Base-by-base conservation (phyloP, 2,888 invertebrate species). In the Dynastes hyllus region DNA sequence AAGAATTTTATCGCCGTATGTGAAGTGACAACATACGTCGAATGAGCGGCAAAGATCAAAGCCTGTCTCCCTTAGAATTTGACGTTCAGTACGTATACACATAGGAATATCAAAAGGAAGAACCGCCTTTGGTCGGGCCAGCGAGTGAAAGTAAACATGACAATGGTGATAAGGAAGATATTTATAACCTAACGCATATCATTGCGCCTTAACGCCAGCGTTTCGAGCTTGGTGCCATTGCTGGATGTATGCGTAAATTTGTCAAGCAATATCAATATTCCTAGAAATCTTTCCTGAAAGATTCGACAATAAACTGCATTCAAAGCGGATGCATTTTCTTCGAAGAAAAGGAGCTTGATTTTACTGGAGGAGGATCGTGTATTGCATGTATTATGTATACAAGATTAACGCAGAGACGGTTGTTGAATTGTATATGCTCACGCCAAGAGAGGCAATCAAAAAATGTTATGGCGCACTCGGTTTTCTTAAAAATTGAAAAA, bases 81-180 rank as follows among this genome's bases (percentile, higher is more conserved):
- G 70, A 70, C 29, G 40, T 16, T 29, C 13, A 11, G 45, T 45
- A 45, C 45, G 45, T 45, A 45, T 11, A 45, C 45, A 70, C 13
- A 70, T 29, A 70, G 9, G 27, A 70, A 70, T 51, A 50, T 45
- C 77, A 69, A 78, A 70, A 69, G 27, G 51, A n/a, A 71, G 71
- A 58, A 53, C 77, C 77, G 77, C 40, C 55, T 37, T 58, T 27
- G 55, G 22, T 16, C 22, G 55, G 22, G 22, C 40, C n/a, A 40
- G 53, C 40, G 40, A 78, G 63, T 37, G 76, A 61, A 61, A 50
- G 55, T 70, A 78, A 78, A 78, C 77, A 76, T 22, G 32, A 13
- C 22, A 58, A 58, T 22, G 45, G 40, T 67, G 77, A 78, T 78
- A 78, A 78, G 37, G 55, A 45, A 78, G 70, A 69, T 78, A 78